Conservation (phyloP, 2,113 vertebrate genomes). For the Corydoras sp. region DNA sequence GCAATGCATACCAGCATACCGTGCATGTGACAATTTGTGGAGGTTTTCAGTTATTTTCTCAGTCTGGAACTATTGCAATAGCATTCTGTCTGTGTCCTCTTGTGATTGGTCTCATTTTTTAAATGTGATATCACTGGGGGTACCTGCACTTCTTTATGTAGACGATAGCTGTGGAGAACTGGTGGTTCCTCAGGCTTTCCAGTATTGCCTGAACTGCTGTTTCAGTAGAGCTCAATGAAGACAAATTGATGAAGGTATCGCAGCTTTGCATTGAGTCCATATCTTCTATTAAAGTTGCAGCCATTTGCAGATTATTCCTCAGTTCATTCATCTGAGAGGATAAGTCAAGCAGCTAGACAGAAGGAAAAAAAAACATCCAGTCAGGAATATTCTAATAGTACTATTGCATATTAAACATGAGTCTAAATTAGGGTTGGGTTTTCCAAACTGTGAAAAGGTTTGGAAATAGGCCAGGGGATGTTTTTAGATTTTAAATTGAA, state of each 20-base stretch:
- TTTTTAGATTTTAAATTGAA: too few species aligned
- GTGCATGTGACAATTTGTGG: too few species aligned
- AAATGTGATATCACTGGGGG: too few species aligned
- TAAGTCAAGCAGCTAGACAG: conserved; percentile 87
- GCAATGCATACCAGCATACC: too few species aligned
- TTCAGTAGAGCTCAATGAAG: conserved; percentile 78
- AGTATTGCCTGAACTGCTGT: conserved; percentile 91
- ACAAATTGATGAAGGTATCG: conserved; percentile 59
- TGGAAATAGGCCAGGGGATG: too few species aligned
- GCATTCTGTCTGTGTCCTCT: too few species aligned
- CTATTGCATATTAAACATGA: too few species aligned
- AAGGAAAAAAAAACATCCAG: background rate
- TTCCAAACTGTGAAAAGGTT: too few species aligned
- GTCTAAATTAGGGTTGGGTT: too few species aligned
- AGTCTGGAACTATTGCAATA: too few species aligned
- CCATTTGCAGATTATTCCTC: conserved; percentile 84
- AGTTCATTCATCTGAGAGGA: conserved; percentile 89
- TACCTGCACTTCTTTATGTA: conserved; percentile 95
- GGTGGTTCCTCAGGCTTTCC: conserved; percentile 87
- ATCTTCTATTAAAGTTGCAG: conserved; percentile 74
- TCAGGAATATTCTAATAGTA: background rate
- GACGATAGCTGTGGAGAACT: conserved; percentile 82
- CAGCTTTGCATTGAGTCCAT: conserved; percentile 68
- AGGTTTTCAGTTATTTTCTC: too few species aligned
- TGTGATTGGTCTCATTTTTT: too few species aligned